A percentile compares a stretch with the other conserved stretches of the same genome.
phyloP scores from a whole-genome alignment of 2,888 invertebrate species.

The Microctonus brassicae region DNA sequence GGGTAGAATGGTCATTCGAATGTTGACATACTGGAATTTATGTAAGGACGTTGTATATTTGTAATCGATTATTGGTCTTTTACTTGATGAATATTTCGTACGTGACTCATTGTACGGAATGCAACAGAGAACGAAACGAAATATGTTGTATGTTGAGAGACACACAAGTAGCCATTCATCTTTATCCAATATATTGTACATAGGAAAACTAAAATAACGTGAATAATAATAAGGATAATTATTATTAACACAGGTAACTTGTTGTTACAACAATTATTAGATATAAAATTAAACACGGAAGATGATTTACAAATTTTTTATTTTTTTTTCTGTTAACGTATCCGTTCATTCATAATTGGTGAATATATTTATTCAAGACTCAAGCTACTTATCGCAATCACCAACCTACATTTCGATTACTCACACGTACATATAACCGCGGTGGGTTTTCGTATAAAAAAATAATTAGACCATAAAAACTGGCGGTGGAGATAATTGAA shows the following conservation, averaged over 20 bases:
- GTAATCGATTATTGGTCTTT: constrained; percentile 15
- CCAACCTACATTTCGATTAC: constrained; percentile 48
- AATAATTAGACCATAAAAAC: constrained; percentile 53
- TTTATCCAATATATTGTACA: neutral
- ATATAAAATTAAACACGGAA: constrained; percentile 29
- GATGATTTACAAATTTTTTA: constrained; percentile 6
- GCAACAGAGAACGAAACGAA: neutral
- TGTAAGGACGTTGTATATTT: neutral
- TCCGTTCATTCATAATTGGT: constrained; percentile 22
- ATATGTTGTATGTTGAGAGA: neutral
- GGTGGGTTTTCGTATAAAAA: constrained; percentile 45
- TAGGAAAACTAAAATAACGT: neutral
- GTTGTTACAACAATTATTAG: constrained; percentile 27
- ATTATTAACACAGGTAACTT: neutral
- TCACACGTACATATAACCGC: constrained; percentile 36
- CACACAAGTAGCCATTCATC: neutral
- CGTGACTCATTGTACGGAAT: constrained; percentile 11
- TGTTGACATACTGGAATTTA: constrained; percentile 2
- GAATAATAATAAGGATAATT: neutral
- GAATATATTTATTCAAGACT: constrained; percentile 24
- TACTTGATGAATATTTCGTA: constrained; percentile 3
- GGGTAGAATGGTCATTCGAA: constrained; percentile 6
- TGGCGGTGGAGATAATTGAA: constrained; percentile 50
- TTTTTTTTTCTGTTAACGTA: constrained; percentile 16
- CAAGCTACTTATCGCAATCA: constrained; percentile 48